Conservation (phyloP, 92 coral and sea anemone species). For the Ricordea florida region DNA sequence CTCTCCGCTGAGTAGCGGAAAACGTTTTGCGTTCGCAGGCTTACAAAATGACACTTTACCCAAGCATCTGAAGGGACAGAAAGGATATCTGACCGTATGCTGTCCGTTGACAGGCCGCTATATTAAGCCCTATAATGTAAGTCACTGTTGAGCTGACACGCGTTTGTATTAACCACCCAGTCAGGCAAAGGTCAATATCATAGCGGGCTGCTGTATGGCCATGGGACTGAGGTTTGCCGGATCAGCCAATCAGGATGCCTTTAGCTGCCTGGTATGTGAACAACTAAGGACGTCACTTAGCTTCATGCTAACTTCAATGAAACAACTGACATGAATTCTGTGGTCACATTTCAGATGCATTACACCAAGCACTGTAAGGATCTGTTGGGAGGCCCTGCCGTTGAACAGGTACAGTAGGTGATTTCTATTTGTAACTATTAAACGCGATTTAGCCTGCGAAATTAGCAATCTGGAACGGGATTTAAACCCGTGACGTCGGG, state of each 20-base stretch:
- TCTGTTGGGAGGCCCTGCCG: constrained; percentile 56
- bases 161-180: constrained; percentile 21
- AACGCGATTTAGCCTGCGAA: no score
- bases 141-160: no score
- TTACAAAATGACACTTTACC: no score
- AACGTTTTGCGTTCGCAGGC: no score
- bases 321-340: neutral
- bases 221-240: constrained; percentile 97
- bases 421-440: no score
- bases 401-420: constrained; percentile 97
- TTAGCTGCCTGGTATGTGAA: constrained; percentile 71
- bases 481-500: no score
- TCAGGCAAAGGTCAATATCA: constrained; percentile 91
- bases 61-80: neutral
- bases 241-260: constrained; percentile 93
- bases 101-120: no score
- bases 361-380: constrained; percentile 85
- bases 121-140: no score
- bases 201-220: constrained; percentile 98
- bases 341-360: constrained; percentile 69
- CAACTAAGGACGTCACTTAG: neutral
- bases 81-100: neutral
- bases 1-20: no score
- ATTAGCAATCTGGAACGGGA: no score
- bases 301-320: neutral